phyloP scores from a whole-genome alignment of 2,113 vertebrate species.

The Myrmecophaga tridactyla region DNA sequence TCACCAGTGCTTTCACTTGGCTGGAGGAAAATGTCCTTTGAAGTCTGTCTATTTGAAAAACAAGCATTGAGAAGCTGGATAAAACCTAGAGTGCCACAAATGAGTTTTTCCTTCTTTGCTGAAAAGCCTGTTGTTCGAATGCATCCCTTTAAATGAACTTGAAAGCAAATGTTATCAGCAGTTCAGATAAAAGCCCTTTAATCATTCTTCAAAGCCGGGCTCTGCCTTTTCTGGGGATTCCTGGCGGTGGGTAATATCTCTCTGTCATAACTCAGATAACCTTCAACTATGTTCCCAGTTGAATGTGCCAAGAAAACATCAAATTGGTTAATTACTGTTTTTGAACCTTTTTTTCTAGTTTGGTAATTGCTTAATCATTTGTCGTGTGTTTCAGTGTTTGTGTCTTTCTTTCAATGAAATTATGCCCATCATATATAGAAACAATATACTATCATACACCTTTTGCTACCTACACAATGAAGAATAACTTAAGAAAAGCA shows the following conservation, averaged over 20 bases:
- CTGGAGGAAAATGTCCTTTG: neutral
- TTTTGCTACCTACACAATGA: rapidly evolving
- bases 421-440: no score
- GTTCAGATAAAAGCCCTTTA: neutral
- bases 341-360: neutral
- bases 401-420: rapidly evolving
- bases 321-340: neutral
- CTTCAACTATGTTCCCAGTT: neutral
- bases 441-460: rapidly evolving
- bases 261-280: neutral
- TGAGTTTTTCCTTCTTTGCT: neutral
- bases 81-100: neutral
- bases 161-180: neutral
- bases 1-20: neutral
- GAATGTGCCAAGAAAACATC: rapidly evolving
- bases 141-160: neutral
- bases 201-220: no score
- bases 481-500: neutral
- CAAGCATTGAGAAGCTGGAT: neutral
- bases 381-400: rapidly evolving
- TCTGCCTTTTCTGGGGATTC: no score
- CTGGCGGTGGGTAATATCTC: rapidly evolving
- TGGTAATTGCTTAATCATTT: neutral
- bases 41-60: neutral
- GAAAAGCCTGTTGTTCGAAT: neutral